Base-by-base conservation (phyloP, 2,888 invertebrate species). In the Galeruca laticollis region DNA sequence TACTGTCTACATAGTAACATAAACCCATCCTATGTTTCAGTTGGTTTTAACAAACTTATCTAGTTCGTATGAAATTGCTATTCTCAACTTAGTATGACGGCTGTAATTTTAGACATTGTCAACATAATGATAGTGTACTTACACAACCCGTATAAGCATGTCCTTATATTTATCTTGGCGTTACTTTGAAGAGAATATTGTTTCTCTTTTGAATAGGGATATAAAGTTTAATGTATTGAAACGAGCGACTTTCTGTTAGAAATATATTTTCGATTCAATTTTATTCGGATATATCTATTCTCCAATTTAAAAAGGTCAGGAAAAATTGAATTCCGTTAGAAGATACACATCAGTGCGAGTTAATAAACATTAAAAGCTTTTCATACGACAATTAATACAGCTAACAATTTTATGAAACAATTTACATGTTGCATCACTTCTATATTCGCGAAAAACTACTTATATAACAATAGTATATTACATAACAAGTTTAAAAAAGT, bases 61-160 rank as follows among this genome's bases (percentile, higher is more conserved):
- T 54, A 57, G 54, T 65, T 64, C 37, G 21, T 64, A 35, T 51
- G 21, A 54, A 62, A 62, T 52, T 37, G 37, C n/a, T 47, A 20
- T 47, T 20, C 56, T 47, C 62, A 51, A 70, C 57, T 62, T 60
- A 26, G 64, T 47, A 65, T 62, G 66, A 66, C 62, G 61, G 67
- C 13, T 59, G 56, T 70, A 70, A 66, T 66, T 70, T 66, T 40
- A 35, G 26, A 35, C 56, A 61, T 31, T 40, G 69, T 66, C 60
- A 60, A 65, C 35, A 26, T 20, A 20, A 21, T 15, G 35, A 33
- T 31, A 47, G 43, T 21, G 40, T 43, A 18, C 49, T 68, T 60
- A n/a, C 26, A n/a, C 35, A 35, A 56, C 68, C 65, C 68, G 60
- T 65, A 68, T 71, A 68, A 60, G 57, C 60, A 63, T 47, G 56